Evolutionary conservation across 2,113 vertebrate species (phyloP), one percentile per base, ranked within the genome.

Genomic region (Osmerus mordax): DNA sequence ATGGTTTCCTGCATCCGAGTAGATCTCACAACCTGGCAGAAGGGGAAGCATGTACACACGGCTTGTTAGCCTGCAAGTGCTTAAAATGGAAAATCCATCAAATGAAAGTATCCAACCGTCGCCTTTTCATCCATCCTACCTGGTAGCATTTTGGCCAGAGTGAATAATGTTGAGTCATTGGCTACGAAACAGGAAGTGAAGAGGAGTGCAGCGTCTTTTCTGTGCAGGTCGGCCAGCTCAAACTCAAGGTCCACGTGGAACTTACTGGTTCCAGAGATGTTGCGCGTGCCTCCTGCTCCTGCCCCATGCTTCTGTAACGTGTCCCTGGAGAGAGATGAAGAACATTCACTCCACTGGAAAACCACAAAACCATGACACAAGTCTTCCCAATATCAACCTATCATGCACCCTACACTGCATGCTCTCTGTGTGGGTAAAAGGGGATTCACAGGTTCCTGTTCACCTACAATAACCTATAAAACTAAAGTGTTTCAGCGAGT

Each of bases 171-270:
- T 0, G 96, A 97, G 84, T 98, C 96, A 14, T 98, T 98, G 63
- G 96, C 96, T 71, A 98, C 96, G 62, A 98, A 98, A 78, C 95
- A 98, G 0, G 95, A 97, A 0, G 95, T 95, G 78, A 98, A 98
- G 51, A 98, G 72, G 58, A 97, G 87, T 0, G 96, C 95, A 0
- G 95, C 94, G 16, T 97, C 95, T 71, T 98, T 98, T 67, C 91
- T 86, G 3, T 97, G 95, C 18, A 98, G 94, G 78, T 97, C 95
- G 2, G 96, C 95, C 21, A 98, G 88, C 74, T 96, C 96, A 63
- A 78, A 83, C 74, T 97, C 96, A 63, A 98, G 90, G 4, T 95
- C 94, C 12, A 97, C 95, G 0, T 98, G 96, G 77, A 95, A 97
- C 84, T 94, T 96, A 83, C 96, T 98, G 0, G 95, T 98, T 78